A percentile compares a stretch with the other conserved stretches of the same genome.
Evolutionary conservation across 2,888 invertebrate genomes (phyloP).

Genomic region (Lithophane leautieri): DNA sequence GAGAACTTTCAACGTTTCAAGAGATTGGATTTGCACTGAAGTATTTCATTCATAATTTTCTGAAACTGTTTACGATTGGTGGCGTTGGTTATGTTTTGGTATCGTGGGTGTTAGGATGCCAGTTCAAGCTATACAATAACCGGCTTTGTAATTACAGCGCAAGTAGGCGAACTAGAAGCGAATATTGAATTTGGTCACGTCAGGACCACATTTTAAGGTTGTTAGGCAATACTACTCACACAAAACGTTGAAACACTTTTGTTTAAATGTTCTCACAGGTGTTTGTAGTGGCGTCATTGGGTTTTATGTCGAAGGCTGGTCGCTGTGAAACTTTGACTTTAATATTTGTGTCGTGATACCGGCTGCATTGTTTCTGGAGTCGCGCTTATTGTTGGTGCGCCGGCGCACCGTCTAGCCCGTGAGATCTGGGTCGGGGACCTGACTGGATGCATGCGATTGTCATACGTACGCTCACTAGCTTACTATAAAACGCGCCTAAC

Average conservation of each 20-base stretch:
- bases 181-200: conserved; percentile 65
- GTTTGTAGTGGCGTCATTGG: conserved; percentile 86
- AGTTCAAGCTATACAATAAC: conserved; percentile 51
- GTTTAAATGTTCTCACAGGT: conserved; percentile 88
- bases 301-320: conserved; percentile 86
- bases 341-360: conserved; percentile 86
- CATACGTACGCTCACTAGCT: conserved; percentile 63
- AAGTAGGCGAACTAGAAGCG: conserved; percentile 63
- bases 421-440: conserved; percentile 88
- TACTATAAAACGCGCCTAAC: conserved; percentile 63
- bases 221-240: conserved; percentile 72
- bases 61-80: conserved; percentile 26
- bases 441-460: conserved; percentile 72
- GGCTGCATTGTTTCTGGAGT: conserved; percentile 84
- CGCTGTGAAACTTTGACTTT: conserved; percentile 86
- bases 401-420: conserved; percentile 79
- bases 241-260: conserved; percentile 77
- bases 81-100: conserved; percentile 41
- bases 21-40: not conserved
- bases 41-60: conserved; percentile 46
- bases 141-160: conserved; percentile 55
- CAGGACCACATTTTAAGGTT: conserved; percentile 64
- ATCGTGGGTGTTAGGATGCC: conserved; percentile 59
- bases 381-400: conserved; percentile 80
- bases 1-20: conserved; percentile 12